These are phyloP conservation scores for Ptychodera flava DNA, from an alignment of 35 echinoderm and acorn worm genomes.

Conservation along the genomic window DNA sequence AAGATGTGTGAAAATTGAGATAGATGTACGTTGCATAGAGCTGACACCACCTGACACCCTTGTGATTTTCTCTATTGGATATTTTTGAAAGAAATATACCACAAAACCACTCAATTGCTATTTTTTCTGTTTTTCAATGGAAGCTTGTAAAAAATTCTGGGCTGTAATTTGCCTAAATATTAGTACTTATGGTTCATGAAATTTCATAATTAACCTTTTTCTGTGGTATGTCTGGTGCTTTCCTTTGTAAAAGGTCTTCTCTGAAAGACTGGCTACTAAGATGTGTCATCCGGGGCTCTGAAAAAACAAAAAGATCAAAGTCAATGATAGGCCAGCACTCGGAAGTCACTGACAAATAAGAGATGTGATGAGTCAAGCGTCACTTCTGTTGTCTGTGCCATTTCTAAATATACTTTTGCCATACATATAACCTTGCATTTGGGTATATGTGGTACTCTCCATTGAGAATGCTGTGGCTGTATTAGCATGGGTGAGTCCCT, in stretches of 20 bases:
- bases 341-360: too few relatives aligned
- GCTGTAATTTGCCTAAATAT: background rate
- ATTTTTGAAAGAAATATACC: too few relatives aligned
- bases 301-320: background rate
- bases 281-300: background rate
- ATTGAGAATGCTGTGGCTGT: background rate
- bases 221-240: background rate
- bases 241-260: background rate
- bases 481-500: background rate
- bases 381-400: background rate
- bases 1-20: too few relatives aligned
- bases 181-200: background rate
- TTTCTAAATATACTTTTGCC: background rate
- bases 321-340: too few relatives aligned
- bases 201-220: background rate
- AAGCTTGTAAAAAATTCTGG: background rate
- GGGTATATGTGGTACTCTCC: background rate
- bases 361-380: too few relatives aligned
- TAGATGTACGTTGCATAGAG: too few relatives aligned
- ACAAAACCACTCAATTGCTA: too few relatives aligned
- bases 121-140: background rate
- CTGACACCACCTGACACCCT: too few relatives aligned
- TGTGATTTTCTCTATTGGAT: too few relatives aligned
- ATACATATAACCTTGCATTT: background rate
- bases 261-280: background rate